These are phyloP conservation scores for Danio tinwini DNA, from an alignment of 2,797 vertebrate genomes.

Conservation along the genomic window DNA sequence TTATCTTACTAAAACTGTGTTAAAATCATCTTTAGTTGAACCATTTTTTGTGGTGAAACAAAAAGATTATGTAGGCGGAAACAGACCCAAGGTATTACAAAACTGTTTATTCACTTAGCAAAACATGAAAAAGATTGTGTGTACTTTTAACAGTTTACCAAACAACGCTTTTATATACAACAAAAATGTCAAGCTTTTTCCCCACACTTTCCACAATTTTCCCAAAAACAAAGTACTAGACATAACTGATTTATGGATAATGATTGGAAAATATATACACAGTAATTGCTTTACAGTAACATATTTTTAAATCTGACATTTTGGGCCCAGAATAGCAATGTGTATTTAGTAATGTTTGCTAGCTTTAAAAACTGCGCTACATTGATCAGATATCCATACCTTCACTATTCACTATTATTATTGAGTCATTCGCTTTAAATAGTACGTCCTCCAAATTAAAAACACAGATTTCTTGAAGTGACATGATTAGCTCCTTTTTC, in stretches of 20 bases:
- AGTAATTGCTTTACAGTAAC: constrained; percentile 15
- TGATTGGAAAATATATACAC: constrained; percentile 9
- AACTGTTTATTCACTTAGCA: background rate
- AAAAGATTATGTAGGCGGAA: background rate
- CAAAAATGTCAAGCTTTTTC: background rate
- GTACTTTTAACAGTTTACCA: background rate
- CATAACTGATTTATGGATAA: constrained; percentile 7
- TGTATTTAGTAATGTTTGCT: background rate
- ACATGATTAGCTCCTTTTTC: constrained; percentile 10
- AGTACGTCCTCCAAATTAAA: background rate
- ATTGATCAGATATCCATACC: constrained; percentile 9
- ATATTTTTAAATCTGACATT: background rate
- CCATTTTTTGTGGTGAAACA: background rate
- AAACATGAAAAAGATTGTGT: background rate
- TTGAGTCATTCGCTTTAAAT: constrained; percentile 8
- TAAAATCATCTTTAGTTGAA: background rate
- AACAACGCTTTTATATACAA: background rate
- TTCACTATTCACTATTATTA: background rate
- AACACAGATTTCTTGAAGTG: constrained; percentile 12
- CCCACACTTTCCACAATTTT: background rate
- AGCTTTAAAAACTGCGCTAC: constrained; percentile 20
- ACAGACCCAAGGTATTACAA: background rate
- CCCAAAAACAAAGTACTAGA: background rate
- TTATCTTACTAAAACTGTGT: background rate
- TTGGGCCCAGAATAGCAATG: constrained; percentile 20